phyloP scores from a whole-genome alignment of 1,140 invertebrate species.

The Agrypnia vestita region DNA sequence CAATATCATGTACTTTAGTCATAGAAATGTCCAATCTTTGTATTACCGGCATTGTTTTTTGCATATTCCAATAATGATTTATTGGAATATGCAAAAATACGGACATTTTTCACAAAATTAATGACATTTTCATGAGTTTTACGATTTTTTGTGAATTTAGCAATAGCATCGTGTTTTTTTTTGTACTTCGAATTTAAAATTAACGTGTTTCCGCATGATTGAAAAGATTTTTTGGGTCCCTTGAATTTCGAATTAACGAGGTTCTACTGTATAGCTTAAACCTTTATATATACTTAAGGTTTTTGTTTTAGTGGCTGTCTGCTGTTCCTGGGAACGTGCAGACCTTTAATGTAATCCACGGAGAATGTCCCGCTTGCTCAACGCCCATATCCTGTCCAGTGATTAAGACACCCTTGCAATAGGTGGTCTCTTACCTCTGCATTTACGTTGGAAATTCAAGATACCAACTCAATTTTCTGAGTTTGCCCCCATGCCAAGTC shows the following conservation, averaged over 20 bases:
- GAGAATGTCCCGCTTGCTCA: slow-evolving; percentile 50
- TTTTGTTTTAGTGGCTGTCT: slow-evolving; percentile 50
- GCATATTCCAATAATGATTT: background rate
- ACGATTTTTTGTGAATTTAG: background rate
- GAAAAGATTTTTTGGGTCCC: background rate
- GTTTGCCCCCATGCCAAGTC: no score
- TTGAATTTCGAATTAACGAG: no score
- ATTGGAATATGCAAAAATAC: no score
- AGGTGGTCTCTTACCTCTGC: no score
- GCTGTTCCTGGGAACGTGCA: slow-evolving; percentile 31
- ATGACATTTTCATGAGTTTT: no score
- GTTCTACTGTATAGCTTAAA: background rate
- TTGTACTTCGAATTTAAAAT: background rate
- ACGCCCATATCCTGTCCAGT: slow-evolving; percentile 46
- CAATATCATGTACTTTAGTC: no score
- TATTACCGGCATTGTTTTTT: background rate
- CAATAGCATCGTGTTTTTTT: background rate
- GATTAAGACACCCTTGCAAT: background rate
- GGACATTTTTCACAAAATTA: no score
- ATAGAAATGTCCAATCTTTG: background rate
- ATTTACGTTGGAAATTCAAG: no score
- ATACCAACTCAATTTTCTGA: no score
- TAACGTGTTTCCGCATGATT: background rate
- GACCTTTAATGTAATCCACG: slow-evolving; percentile 43
- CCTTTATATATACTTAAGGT: background rate